These are phyloP conservation scores for Myotis vivesi DNA, from an alignment of 2,797 vertebrate species.

Conservation along the genomic window DNA sequence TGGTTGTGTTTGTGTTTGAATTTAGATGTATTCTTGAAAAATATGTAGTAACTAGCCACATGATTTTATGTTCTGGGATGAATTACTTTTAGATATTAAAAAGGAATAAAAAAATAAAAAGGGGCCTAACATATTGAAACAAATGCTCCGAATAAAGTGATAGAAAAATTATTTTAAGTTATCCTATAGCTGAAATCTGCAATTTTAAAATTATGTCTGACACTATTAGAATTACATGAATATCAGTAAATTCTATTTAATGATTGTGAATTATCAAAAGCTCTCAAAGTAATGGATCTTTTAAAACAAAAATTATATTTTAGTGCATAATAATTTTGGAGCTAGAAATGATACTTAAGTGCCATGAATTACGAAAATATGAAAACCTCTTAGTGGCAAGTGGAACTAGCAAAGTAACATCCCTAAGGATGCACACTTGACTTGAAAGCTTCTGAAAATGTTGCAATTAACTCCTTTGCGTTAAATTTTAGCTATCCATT, in stretches of 20 bases:
- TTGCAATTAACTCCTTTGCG: background rate
- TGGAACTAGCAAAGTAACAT: background rate
- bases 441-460: background rate
- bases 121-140: background rate
- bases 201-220: slow-evolving; percentile 38
- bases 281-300: slow-evolving; percentile 34
- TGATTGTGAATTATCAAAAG: slow-evolving; percentile 38
- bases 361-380: slow-evolving; percentile 8
- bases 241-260: slow-evolving; percentile 21
- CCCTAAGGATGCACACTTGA: background rate
- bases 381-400: background rate
- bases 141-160: slow-evolving; percentile 1
- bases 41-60: background rate
- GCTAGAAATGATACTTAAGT: slow-evolving; percentile 36
- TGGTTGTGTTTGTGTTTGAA: background rate
- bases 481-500: slow-evolving; percentile 26
- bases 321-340: slow-evolving; percentile 36
- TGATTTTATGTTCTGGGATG: slow-evolving; percentile 1
- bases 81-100: background rate
- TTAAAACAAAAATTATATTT: slow-evolving; percentile 49
- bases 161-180: slow-evolving; percentile 13
- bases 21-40: background rate
- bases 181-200: background rate
- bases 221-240: background rate
- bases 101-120: background rate